Evolutionary conservation across 2,888 invertebrate genomes (phyloP), one percentile per base, ranked within the genome.

Genomic region (Phengaris arion): DNA sequence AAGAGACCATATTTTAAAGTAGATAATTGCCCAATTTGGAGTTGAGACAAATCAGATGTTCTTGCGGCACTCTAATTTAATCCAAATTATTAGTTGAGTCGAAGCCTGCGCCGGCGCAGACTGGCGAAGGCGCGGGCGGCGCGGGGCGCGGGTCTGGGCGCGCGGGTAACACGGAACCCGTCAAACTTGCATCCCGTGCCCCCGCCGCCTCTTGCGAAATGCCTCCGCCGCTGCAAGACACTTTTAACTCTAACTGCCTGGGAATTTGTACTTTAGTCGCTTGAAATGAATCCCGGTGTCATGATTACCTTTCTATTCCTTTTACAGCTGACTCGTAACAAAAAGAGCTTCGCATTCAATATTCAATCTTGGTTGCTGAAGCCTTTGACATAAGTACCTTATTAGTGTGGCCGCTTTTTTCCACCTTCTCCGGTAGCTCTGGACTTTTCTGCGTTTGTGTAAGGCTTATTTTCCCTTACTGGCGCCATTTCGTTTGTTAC

Each of bases 101-200:
- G 81, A 81, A 84, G 85, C 84, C 86, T 86, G 83, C 80, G 78
- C 78, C 79, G 76, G 83, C 83, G 85, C 86, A 87, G 89, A 80
- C 87, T 77, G 77, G 78, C 78, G 81, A 83, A 81, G 80, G 82
- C 78, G 79, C 79, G 83, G 74, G 64, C 22, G 82, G 83, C 84
- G 82, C 76, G 80, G 74, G 72, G 79, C 76, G 81, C 81, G 81
- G 76, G 81, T 79, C 78, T 80, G 83, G 82, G 83, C 84, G 82
- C 76, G 80, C 81, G 92, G 81, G 92, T 92, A 92, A 92, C 92
- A 92, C 92, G 89, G 92, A 92, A 91, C 92, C 92, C 84, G 92
- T 91, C 91, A 85, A 86, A 91, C 92, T 88, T 89, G 91, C 89
- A 87, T 83, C 86, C 85, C 85, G 84, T 84, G 84, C 82, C 85